Conservation (phyloP, 2,113 vertebrate genomes). For the Falco punctatus region DNA sequence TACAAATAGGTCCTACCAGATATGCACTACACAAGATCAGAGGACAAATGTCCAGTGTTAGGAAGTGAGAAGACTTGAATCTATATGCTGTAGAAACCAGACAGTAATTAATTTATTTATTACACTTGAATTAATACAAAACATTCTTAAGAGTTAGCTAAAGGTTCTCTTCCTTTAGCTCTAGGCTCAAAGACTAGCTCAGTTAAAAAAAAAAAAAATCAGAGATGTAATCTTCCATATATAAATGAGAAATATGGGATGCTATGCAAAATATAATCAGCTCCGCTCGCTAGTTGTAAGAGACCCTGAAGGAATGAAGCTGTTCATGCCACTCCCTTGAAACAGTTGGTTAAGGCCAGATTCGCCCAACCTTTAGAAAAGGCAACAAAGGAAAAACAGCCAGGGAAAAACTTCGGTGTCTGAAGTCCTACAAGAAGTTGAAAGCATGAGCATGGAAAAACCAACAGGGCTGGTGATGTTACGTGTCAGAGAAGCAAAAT, state of each 20-base stretch:
- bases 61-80: neutral
- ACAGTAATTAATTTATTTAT: neutral
- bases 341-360: neutral
- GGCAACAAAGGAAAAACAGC: neutral
- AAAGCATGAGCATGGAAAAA: neutral
- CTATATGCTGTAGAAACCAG: neutral
- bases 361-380: neutral
- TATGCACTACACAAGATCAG: neutral
- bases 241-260: neutral
- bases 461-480: too few species aligned
- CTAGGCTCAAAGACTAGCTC: neutral
- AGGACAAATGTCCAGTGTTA: neutral
- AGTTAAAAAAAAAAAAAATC: neutral
- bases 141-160: neutral
- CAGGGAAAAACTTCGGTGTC: neutral
- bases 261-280: neutral
- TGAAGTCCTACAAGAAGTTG: neutral
- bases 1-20: neutral
- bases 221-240: neutral
- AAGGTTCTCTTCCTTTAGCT: neutral
- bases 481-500: neutral
- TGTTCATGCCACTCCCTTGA: neutral
- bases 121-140: neutral
- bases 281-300: neutral
- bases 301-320: neutral